Percentiles rank a stretch among this genome's conserved stretches.
Evolutionary conservation across 2,888 invertebrate species (phyloP).

Genomic region (Caenorhabditis japonica): DNA sequence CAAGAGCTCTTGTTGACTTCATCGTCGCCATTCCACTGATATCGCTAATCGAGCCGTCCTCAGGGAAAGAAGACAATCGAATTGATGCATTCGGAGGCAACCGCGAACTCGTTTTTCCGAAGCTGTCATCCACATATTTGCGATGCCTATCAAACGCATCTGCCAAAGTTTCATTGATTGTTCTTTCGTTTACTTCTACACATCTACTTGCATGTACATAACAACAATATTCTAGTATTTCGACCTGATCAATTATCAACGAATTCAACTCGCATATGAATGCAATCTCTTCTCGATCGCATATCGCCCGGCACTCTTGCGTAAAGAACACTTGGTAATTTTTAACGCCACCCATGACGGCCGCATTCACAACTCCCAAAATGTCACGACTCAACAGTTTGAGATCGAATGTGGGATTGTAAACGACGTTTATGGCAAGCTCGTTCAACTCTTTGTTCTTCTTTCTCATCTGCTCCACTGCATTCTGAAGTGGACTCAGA

Average conservation of each 20-base stretch:
- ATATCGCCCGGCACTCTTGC: conserved; percentile 60
- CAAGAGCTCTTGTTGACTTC: conserved; percentile 37
- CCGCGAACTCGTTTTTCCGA: conserved; percentile 57
- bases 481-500: conserved; percentile 42
- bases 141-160: conserved; percentile 64
- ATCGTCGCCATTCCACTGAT: conserved; percentile 51
- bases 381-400: conserved; percentile 65
- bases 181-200: conserved; percentile 35
- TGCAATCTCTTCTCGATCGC: conserved; percentile 61
- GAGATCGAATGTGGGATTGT: conserved; percentile 47
- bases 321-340: conserved; percentile 70
- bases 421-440: conserved; percentile 13
- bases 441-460: conserved; percentile 56
- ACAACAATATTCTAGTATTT: conserved; percentile 71
- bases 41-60: conserved; percentile 24
- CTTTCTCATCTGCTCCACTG: conserved; percentile 61
- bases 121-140: conserved; percentile 64
- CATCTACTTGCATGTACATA: conserved; percentile 64
- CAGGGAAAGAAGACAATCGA: conserved; percentile 25
- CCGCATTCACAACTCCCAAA: conserved; percentile 68
- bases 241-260: conserved; percentile 68
- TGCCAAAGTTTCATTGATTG: conserved; percentile 65
- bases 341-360: conserved; percentile 64
- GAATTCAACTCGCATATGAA: conserved; percentile 56
- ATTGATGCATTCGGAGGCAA: conserved; percentile 36